These are phyloP conservation scores for Athripsodes cinereus DNA, from an alignment of 2,888 invertebrate species.

Conservation along the genomic window DNA sequence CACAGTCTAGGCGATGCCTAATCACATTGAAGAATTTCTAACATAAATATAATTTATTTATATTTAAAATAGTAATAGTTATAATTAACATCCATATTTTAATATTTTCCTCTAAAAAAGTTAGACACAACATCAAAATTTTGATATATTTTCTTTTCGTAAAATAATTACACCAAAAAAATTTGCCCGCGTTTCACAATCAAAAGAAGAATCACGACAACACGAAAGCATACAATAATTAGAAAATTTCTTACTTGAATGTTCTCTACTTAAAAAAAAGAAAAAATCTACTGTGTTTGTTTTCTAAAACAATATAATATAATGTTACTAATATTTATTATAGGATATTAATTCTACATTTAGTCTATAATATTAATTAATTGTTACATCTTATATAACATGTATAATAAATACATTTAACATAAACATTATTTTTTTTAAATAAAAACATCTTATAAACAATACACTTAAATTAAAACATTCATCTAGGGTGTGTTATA, in stretches of 20 bases:
- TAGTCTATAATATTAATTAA: too few relatives aligned
- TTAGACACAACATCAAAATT: constrained; percentile 26
- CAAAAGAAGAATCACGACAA: neutral
- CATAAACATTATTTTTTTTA: neutral
- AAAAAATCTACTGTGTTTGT: neutral
- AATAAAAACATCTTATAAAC: neutral
- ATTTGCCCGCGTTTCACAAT: neutral
- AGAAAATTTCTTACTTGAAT: constrained; percentile 7
- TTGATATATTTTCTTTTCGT: constrained; percentile 14
- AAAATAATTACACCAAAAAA: constrained; percentile 26
- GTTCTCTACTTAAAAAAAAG: too few relatives aligned
- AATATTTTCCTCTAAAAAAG: constrained; percentile 11
- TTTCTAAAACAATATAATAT: neutral
- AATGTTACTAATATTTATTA: too few relatives aligned
- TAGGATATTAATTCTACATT: too few relatives aligned
- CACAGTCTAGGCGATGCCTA: constrained; percentile 17
- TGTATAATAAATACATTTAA: neutral
- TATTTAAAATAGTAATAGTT: neutral
- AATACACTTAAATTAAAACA: too few relatives aligned
- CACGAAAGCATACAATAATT: constrained; percentile 9
- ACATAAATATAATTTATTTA: neutral
- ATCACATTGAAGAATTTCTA: constrained; percentile 16
- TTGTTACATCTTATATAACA: too few relatives aligned
- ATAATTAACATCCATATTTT: constrained; percentile 6
- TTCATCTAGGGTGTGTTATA: too few relatives aligned